Base-by-base conservation (phyloP, 2,888 invertebrate genomes). In the Coremacera marginata region DNA sequence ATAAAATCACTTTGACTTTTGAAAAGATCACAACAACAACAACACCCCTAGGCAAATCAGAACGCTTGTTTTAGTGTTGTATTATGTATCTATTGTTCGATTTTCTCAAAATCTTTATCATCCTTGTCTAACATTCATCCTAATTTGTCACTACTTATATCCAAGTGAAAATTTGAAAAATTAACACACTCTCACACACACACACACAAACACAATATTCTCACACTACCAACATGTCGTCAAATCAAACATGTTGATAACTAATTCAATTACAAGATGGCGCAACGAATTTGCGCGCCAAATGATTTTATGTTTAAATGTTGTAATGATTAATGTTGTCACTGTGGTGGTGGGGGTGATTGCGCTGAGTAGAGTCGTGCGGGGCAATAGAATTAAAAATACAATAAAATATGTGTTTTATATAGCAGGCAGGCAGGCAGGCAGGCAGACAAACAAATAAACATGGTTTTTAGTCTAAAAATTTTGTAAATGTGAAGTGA, bases 191-290 rank as follows among this genome's bases (percentile, higher is more conserved):
- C 65, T 72, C 55, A 7, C 22, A 67, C 44, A 22, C 49, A 31
- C 44, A 22, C 51, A 63, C 63, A 72, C 5, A 27, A n/a, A 68
- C 62, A 31, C 31, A 31, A 31, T 31, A 31, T 31, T 31, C 31
- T 31, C 31, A 4, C 31, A 31, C 31, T 5, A n/a, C 31, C 3
- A 25, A 22, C 62, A 60, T 60, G 57, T 60, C 25, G 60, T 60
- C 71, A 71, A 71, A 55, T 71, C 70, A 37, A 71, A 55, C 70
- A 34, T n/a, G 37, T 22, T 55, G 70, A 27, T 37, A 37, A 55
- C 60, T 57, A 71, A 71, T 60, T 71, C 71, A 73, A 73, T 65
- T 73, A 73, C 65, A 65, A 73, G 63, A 73, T 73, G 73, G 63
- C 73, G 52, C 51, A 44, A 57, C 70, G 55, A 57, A 63, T 62